Conservation (phyloP, 2,113 vertebrate genomes). For the Xiphophorus hellerii region DNA sequence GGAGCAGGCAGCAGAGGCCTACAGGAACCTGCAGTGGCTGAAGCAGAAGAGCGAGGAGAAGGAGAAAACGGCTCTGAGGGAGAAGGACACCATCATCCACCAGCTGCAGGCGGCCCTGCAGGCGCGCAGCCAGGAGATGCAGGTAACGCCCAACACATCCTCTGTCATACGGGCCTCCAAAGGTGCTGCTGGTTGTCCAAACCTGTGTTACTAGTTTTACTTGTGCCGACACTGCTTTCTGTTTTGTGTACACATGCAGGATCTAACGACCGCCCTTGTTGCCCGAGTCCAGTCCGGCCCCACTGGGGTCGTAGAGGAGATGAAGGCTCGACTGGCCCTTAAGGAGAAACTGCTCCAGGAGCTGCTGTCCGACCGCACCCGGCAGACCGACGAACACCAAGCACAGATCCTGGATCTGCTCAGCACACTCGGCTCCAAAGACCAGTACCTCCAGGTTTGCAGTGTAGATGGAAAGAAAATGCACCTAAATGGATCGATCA, state of each 20-base stretch:
- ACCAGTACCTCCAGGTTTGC: slow-evolving; percentile 85
- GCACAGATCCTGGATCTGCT: slow-evolving; percentile 87
- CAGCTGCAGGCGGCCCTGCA: slow-evolving; percentile 90
- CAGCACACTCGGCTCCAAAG: slow-evolving; percentile 82
- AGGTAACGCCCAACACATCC: slow-evolving; percentile 73
- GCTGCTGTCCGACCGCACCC: slow-evolving; percentile 84
- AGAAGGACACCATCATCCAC: slow-evolving; percentile 86
- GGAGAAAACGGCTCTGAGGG: slow-evolving; percentile 80
- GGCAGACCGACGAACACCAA: slow-evolving; percentile 83
- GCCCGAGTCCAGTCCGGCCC: slow-evolving; percentile 82
- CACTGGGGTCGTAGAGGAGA: slow-evolving; percentile 82
- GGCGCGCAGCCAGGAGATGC: slow-evolving; percentile 86
- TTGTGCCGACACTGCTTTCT: neutral
- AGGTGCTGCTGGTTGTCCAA: neutral
- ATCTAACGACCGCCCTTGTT: slow-evolving; percentile 85
- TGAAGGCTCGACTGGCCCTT: slow-evolving; percentile 84
- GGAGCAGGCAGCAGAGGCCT: slow-evolving; percentile 86
- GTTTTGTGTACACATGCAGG: slow-evolving; percentile 68
- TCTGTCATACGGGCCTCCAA: too few species aligned
- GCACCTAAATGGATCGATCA: neutral
- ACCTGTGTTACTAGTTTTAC: neutral
- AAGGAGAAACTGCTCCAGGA: slow-evolving; percentile 93
- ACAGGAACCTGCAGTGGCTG: slow-evolving; percentile 89
- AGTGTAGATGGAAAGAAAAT: neutral
- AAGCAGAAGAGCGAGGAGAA: slow-evolving; percentile 87